Conservation (phyloP, 2,888 invertebrate genomes). For the Chymomyza fuscimana region DNA sequence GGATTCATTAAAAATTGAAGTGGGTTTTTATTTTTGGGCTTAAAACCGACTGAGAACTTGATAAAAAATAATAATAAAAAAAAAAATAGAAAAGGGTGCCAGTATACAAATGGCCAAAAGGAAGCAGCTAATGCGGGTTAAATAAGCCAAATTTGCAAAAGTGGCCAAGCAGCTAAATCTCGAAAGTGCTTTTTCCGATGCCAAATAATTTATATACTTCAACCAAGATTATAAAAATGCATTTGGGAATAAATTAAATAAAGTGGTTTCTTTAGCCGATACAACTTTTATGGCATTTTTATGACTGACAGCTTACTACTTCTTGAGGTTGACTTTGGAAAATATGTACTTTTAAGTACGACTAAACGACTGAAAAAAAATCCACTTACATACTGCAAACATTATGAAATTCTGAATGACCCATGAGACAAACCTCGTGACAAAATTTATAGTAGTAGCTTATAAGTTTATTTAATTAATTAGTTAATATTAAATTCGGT, state of each 20-base stretch:
- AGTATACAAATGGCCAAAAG: constrained; percentile 60
- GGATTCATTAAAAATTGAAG: constrained; percentile 74
- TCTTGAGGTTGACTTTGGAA: not conserved
- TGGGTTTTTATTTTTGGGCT: constrained; percentile 44
- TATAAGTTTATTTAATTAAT: too few relatives aligned
- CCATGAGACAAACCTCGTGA: too few relatives aligned
- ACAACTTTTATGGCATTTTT: not conserved
- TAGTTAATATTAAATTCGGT: too few relatives aligned
- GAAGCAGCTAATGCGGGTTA: constrained; percentile 7
- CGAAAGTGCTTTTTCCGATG: not conserved
- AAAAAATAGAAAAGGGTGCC: constrained; percentile 14
- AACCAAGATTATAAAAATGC: not conserved
- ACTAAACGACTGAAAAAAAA: too few relatives aligned
- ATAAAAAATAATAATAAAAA: not conserved
- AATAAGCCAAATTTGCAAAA: not conserved
- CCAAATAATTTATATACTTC: not conserved
- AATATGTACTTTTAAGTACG: not conserved
- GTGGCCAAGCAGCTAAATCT: not conserved
- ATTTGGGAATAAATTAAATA: not conserved
- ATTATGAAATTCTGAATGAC: too few relatives aligned
- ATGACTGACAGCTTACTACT: not conserved
- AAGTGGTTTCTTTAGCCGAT: not conserved
- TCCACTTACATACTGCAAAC: too few relatives aligned
- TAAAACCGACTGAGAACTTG: not conserved
- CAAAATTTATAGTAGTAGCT: too few relatives aligned